A percentile compares a stretch with the other conserved stretches of the same genome.
phyloP scores from a whole-genome alignment of 2,113 vertebrate species.

The Trachemys scripta region DNA sequence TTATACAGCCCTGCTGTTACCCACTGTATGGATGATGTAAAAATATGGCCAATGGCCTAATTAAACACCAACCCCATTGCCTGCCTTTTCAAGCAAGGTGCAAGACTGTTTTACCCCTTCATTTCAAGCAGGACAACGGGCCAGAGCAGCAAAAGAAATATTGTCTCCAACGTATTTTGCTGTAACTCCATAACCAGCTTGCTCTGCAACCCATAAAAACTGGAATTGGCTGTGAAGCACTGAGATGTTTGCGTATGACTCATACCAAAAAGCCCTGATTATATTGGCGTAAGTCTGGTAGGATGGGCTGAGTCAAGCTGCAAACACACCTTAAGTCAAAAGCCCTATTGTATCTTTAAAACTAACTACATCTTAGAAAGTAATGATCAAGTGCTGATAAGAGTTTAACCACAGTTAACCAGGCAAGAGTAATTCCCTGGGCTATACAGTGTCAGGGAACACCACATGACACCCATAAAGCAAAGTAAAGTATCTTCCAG shows the following conservation, averaged over 20 bases:
- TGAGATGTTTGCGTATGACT: rapidly evolving
- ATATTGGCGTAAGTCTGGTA: not conserved
- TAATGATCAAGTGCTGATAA: not conserved
- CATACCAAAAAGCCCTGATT: rapidly evolving
- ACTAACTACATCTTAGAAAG: too few species aligned
- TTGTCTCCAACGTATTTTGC: rapidly evolving
- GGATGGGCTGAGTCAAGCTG: not conserved
- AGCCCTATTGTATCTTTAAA: not conserved
- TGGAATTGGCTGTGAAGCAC: not conserved
- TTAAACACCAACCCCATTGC: not conserved
- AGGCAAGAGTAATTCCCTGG: not conserved
- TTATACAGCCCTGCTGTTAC: not conserved
- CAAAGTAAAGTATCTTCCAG: not conserved
- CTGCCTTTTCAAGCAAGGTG: not conserved
- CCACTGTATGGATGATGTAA: not conserved
- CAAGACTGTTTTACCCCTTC: not conserved
- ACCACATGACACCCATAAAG: not conserved
- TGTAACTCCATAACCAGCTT: not conserved
- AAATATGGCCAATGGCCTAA: not conserved
- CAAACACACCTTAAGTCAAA: not conserved
- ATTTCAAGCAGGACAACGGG: not conserved
- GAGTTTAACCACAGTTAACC: not conserved
- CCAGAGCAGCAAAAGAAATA: not conserved
- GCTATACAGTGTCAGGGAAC: not conserved
- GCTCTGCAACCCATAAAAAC: not conserved